Conservation (phyloP, 2,797 vertebrate genomes). For the Pantherophis vulpinus region DNA sequence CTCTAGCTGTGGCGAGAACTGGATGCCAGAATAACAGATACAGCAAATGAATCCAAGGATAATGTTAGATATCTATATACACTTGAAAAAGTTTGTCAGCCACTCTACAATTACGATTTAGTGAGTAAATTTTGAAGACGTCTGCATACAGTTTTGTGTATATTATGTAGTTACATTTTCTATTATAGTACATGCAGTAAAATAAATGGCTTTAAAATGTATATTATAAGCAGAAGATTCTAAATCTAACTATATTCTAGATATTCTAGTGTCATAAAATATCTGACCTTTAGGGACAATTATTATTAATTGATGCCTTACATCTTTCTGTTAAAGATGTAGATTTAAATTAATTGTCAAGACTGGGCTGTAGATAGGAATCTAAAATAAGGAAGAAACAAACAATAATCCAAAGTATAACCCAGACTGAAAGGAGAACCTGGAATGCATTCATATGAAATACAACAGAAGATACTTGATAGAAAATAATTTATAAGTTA, state of each 20-base stretch:
- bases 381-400: neutral
- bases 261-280: neutral
- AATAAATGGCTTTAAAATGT: conserved; percentile 5
- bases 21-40: conserved; percentile 78
- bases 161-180: neutral
- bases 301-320: neutral
- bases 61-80: conserved; percentile 79
- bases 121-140: conserved; percentile 68
- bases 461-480: neutral
- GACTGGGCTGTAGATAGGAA: neutral
- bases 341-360: neutral
- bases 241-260: neutral
- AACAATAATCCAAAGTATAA: neutral
- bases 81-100: conserved; percentile 79
- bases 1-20: conserved; percentile 77
- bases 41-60: conserved; percentile 82
- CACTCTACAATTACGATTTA: conserved; percentile 78
- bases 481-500: neutral
- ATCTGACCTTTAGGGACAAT: neutral
- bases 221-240: neutral
- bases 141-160: neutral
- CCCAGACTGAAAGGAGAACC: neutral
- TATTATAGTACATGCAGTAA: neutral
- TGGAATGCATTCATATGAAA: neutral
- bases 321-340: neutral